Base-by-base conservation (phyloP, 2,888 invertebrate genomes). In the Ennomos fuscantarius region DNA sequence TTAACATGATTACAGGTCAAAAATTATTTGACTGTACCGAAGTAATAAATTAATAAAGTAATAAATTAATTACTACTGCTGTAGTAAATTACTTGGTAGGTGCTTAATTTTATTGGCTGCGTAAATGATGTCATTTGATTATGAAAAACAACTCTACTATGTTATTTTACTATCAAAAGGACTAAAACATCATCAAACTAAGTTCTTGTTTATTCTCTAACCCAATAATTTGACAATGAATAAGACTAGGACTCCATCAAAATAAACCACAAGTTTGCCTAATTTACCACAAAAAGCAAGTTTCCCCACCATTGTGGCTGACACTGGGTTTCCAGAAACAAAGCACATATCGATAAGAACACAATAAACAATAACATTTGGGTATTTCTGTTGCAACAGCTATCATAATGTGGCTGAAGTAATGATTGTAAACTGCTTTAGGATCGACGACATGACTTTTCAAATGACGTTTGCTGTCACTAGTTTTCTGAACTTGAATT, bases 341-440 rank as follows among this genome's bases (percentile, higher is more conserved):
- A 62, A 77, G 78, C 74, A 84, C 81, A 85, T 84, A 87, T 87
- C 86, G 88, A 90, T 90, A 89, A 89, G 87, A 89, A 90, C 74
- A 91, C 91, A 92, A 92, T 91, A 88, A 89, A 92, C 91, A 91
- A 92, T 90, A 90, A 89, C 88, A 86, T 76, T 82, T 81, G 76
- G 73, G 74, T 82, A 82, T 82, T 82, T 79, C 81, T 65, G 68
- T 84, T 85, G 83, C 84, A 79, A 84, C 82, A 82, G 73, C 69
- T 76, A 73, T 73, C 69, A 76, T 78, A 81, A 81, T 81, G 84
- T 74, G 83, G 81, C 82, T 78, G 77, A 44, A 40, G 45, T 62
- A 60, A 66, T 81, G 79, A 78, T 78, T 76, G 71, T 70, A 62
- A 73, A 68, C 66, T 72, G 74, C 70, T 75, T 75, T 73, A 65